Percentiles rank a stretch among this genome's conserved stretches.
Evolutionary conservation across 1,140 invertebrate species (phyloP).

Genomic region (Cylas formicarius): DNA sequence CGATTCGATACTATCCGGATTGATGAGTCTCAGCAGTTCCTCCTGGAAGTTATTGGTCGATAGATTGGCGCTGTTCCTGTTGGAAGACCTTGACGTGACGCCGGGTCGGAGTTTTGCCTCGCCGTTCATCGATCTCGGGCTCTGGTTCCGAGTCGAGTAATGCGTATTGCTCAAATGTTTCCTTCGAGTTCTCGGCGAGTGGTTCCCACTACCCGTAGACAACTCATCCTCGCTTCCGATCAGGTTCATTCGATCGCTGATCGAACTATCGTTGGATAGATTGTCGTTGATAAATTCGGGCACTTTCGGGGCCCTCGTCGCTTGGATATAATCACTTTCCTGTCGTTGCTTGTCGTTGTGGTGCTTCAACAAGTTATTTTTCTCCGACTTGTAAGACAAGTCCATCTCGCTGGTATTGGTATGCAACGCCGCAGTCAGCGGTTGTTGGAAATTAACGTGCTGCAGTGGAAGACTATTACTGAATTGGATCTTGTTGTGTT

Average conservation of each 20-base stretch:
- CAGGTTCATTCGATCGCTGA: conserved; percentile 39
- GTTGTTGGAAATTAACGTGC: conserved; percentile 40
- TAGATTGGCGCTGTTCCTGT: conserved; percentile 56
- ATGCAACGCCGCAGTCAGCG: conserved; percentile 34
- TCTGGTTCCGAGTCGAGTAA: conserved; percentile 53
- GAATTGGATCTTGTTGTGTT: conserved; percentile 41
- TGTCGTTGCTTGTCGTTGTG: conserved; percentile 36
- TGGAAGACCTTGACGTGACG: conserved; percentile 42
- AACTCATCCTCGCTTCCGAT: conserved; percentile 51
- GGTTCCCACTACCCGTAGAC: conserved; percentile 47
- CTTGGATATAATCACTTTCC: conserved; percentile 17
- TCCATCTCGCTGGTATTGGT: conserved; percentile 36
- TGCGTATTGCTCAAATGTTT: conserved; percentile 39
- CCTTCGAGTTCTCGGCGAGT: conserved; percentile 47
- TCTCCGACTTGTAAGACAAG: conserved; percentile 41
- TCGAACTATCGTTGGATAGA: conserved; percentile 49
- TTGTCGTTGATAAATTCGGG: conserved; percentile 40
- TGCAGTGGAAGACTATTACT: conserved; percentile 43
- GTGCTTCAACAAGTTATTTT: conserved; percentile 45
- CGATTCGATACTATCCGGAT: conserved; percentile 66
- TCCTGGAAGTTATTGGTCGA: conserved; percentile 70
- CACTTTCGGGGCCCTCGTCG: conserved; percentile 18
- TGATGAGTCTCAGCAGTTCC: conserved; percentile 82
- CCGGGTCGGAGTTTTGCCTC: conserved; percentile 46
- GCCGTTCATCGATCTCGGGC: conserved; percentile 50